Evolutionary conservation across 2,888 invertebrate species (phyloP).

Genomic region (Ormyrus labotus): DNA sequence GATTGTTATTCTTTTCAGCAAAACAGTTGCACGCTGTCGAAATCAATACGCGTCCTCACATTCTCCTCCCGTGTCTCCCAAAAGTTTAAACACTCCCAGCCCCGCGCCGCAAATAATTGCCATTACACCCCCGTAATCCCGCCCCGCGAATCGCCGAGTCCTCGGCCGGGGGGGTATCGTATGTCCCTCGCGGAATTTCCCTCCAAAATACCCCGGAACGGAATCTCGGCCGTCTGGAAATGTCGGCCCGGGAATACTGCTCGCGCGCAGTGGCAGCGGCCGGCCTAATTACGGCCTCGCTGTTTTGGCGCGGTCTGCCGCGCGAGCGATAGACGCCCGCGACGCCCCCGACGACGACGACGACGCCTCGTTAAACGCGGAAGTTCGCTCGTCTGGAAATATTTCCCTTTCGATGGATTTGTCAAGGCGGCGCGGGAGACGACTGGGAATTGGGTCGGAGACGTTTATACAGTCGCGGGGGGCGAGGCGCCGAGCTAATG

Average conservation of each 20-base stretch:
- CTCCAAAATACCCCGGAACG: not conserved
- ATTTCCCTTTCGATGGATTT: slow-evolving; percentile 32
- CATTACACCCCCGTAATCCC: no score
- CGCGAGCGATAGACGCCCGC: slow-evolving; percentile 24
- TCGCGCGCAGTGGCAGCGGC: not conserved
- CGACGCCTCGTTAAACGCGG: slow-evolving; percentile 7
- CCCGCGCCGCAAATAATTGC: no score
- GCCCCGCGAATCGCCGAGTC: not conserved
- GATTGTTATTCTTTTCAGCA: no score
- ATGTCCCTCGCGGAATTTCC: slow-evolving; percentile 6
- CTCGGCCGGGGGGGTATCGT: slow-evolving; percentile 19
- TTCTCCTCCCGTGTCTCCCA: no score
- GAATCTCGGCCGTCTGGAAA: slow-evolving; percentile 3
- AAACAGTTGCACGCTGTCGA: no score
- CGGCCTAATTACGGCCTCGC: slow-evolving; percentile 38
- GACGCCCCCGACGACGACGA: not conserved
- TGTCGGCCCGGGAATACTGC: slow-evolving; percentile 8
- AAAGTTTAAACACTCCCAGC: no score
- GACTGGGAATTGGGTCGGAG: no score
- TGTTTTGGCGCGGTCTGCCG: slow-evolving; percentile 24
- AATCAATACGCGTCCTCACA: no score
- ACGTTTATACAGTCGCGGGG: not conserved
- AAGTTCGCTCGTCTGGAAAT: slow-evolving; percentile 6
- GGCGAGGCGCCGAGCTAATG: not conserved
- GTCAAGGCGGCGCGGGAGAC: no score